These are phyloP conservation scores for Semaprochilodus insignis DNA, from an alignment of 2,797 vertebrate species.

Conservation along the genomic window DNA sequence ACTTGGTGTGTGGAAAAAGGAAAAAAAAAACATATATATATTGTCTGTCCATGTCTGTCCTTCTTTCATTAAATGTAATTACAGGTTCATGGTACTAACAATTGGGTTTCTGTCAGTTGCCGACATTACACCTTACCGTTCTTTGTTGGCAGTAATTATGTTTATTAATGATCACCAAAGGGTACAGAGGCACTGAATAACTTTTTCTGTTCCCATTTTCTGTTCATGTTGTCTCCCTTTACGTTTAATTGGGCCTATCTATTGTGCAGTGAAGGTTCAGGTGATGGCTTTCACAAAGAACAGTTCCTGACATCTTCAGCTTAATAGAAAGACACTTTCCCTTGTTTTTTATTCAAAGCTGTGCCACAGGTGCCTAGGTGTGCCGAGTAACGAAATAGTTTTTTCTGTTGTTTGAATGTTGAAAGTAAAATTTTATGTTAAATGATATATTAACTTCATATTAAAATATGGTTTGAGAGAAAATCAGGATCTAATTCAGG, in stretches of 20 bases:
- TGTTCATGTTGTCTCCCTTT: conserved; percentile 68
- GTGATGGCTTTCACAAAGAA: conserved; percentile 57
- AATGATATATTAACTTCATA: no score
- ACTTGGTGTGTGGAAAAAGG: background rate
- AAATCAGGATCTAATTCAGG: background rate
- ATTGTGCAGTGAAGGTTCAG: conserved; percentile 52
- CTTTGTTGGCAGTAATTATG: conserved; percentile 77
- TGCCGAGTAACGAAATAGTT: conserved; percentile 13
- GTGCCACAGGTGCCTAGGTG: conserved; percentile 66
- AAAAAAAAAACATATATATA: no score
- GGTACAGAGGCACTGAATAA: conserved; percentile 65
- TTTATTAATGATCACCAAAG: conserved; percentile 73
- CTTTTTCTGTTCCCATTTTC: conserved; percentile 61
- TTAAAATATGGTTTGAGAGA: no score
- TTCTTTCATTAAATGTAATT: conserved; percentile 70
- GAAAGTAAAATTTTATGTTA: background rate
- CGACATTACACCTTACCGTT: conserved; percentile 60
- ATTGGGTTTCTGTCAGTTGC: conserved; percentile 65
- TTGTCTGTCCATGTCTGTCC: conserved; percentile 30
- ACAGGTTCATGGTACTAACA: conserved; percentile 67
- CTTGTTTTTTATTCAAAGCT: conserved; percentile 52
- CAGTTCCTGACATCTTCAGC: conserved; percentile 34
- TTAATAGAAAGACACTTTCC: conserved; percentile 52
- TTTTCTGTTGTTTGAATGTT: background rate
- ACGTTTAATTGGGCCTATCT: conserved; percentile 73